These are phyloP conservation scores for Henricia sp. DNA, from an alignment of 53 echinoderm and acorn worm species.

Conservation along the genomic window DNA sequence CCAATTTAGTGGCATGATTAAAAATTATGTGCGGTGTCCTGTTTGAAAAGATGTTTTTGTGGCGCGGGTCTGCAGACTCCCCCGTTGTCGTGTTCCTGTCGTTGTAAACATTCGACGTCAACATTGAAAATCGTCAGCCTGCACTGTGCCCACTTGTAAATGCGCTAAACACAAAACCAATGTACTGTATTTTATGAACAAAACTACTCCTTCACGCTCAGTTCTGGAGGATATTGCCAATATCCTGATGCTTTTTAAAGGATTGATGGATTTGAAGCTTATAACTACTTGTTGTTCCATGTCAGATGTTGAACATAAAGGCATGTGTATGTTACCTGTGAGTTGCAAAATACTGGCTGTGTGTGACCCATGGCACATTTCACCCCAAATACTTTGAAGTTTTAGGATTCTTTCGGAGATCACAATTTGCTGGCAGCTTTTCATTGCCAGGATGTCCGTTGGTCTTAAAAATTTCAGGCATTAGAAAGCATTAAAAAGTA, in stretches of 20 bases:
- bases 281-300: background rate
- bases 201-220: background rate
- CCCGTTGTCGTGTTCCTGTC: conserved; percentile 32
- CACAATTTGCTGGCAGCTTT: too few relatives aligned
- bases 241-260: conserved; percentile 13
- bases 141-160: background rate
- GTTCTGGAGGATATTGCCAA: conserved; percentile 8
- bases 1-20: conserved; percentile 5
- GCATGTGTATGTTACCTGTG: too few relatives aligned
- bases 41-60: conserved; percentile 29
- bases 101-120: conserved; percentile 26
- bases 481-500: too few relatives aligned
- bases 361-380: too few relatives aligned
- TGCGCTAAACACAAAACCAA: background rate
- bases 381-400: too few relatives aligned
- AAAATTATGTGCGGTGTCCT: conserved; percentile 45
- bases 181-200: background rate
- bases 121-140: conserved; percentile 18
- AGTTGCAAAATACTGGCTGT: too few relatives aligned
- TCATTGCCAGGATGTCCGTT: too few relatives aligned
- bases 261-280: background rate
- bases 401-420: too few relatives aligned
- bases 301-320: too few relatives aligned
- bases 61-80: conserved; percentile 11
- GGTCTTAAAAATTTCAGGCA: too few relatives aligned